A percentile compares a stretch with the other conserved stretches of the same genome.
Conservation (phyloP, 2,888 invertebrate species). For the Cactoblastis cactorum region DNA sequence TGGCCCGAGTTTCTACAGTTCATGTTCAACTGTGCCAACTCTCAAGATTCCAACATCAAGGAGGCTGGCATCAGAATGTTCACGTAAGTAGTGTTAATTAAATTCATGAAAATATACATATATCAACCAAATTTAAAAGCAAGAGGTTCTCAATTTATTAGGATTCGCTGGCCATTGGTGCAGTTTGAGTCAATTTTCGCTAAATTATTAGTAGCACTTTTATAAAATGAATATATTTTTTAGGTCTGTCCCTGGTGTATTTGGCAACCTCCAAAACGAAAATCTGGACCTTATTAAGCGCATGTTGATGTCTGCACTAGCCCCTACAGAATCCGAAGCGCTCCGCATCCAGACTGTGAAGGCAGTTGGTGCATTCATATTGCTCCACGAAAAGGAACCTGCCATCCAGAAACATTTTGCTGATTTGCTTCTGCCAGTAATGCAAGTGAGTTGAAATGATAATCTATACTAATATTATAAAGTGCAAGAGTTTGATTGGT, state of each 20-base stretch:
- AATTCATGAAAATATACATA: too few relatives aligned
- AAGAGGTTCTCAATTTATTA: too few relatives aligned
- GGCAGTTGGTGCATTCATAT: constrained; percentile 92
- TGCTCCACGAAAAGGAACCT: constrained; percentile 96
- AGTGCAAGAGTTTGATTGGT: too few relatives aligned
- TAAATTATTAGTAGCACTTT: too few relatives aligned
- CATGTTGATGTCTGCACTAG: constrained; percentile 92
- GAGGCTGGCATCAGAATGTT: constrained; percentile 97
- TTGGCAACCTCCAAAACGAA: constrained; percentile 96
- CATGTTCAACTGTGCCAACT: constrained; percentile 95
- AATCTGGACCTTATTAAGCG: constrained; percentile 96
- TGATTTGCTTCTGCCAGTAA: constrained; percentile 89
- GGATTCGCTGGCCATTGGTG: too few relatives aligned
- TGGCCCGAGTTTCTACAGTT: constrained; percentile 98
- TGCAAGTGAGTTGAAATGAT: constrained; percentile 72
- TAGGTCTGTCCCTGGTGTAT: constrained; percentile 96
- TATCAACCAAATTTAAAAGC: too few relatives aligned
- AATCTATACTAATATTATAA: background rate
- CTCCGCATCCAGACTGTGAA: constrained; percentile 91
- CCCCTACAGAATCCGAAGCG: constrained; percentile 84
- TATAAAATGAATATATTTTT: too few relatives aligned
- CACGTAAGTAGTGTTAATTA: constrained; percentile 89
- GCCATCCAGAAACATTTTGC: constrained; percentile 92
- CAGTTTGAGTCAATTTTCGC: too few relatives aligned
- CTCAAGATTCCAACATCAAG: constrained; percentile 89